Percentiles rank a stretch among this genome's conserved stretches.
Evolutionary conservation across 2,113 vertebrate species (phyloP).

Genomic region (Eptatretus burgeri): DNA sequence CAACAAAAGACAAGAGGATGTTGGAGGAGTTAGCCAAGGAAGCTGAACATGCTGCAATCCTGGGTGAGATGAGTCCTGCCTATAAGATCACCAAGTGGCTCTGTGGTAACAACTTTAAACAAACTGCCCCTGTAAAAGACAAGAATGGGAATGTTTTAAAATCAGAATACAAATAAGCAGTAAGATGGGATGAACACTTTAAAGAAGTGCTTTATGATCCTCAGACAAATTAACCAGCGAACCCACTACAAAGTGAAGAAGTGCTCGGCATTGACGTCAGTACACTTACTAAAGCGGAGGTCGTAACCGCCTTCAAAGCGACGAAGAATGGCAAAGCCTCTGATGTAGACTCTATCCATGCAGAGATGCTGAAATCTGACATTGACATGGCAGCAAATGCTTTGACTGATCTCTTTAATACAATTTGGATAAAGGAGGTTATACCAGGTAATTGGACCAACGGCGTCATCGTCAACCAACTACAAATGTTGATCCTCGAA

Average conservation of each 20-base stretch:
- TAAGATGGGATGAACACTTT: not conserved
- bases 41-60: not conserved
- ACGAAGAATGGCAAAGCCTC: not conserved
- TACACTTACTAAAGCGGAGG: not conserved
- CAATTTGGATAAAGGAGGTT: conserved; percentile 5
- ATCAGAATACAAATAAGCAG: not conserved
- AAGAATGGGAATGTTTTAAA: not conserved
- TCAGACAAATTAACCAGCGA: not conserved
- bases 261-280: not conserved
- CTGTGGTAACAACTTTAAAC: not conserved
- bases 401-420: conserved; percentile 5
- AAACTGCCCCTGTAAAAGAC: not conserved
- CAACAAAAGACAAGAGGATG: not conserved
- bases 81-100: conserved; percentile 1
- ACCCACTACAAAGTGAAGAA: not conserved
- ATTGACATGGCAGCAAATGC: not conserved
- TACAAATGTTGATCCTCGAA: not conserved
- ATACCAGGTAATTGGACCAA: conserved; percentile 4
- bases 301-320: not conserved
- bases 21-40: not conserved
- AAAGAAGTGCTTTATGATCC: not conserved
- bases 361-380: conserved; percentile 6
- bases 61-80: not conserved
- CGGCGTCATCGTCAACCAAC: not conserved
- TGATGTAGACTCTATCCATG: not conserved